These are phyloP conservation scores for Invenusta paracnida DNA, from an alignment of 2,888 invertebrate genomes.

Conservation along the genomic window DNA sequence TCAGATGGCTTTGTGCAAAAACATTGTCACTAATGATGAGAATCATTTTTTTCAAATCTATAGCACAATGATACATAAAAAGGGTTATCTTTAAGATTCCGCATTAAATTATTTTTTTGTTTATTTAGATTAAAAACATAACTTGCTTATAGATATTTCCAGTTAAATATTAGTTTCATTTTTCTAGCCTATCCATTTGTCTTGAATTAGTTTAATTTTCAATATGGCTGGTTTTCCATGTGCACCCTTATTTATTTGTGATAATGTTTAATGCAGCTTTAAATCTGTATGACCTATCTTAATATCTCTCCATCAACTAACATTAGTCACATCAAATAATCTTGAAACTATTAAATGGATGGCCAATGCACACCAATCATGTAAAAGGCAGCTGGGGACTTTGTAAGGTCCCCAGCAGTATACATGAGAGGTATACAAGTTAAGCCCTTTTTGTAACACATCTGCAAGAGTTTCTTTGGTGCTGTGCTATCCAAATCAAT, in stretches of 20 bases:
- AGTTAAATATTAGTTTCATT: not conserved
- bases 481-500: not conserved
- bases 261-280: too few relatives aligned
- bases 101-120: not conserved
- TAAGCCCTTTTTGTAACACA: not conserved
- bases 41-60: not conserved
- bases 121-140: not conserved
- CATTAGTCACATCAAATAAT: too few relatives aligned
- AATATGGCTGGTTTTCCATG: not conserved
- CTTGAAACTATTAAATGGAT: too few relatives aligned
- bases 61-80: not conserved
- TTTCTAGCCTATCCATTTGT: not conserved
- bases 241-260: too few relatives aligned
- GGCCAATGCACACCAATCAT: not conserved
- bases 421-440: not conserved
- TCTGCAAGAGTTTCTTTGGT: not conserved
- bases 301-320: too few relatives aligned
- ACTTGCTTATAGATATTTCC: not conserved
- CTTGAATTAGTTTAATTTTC: not conserved
- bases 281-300: too few relatives aligned
- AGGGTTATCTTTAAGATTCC: not conserved
- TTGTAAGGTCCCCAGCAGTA: not conserved
- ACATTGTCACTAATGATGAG: not conserved
- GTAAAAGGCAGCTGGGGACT: not conserved
- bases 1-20: not conserved